A percentile compares a stretch with the other conserved stretches of the same genome.
Evolutionary conservation across 2,113 vertebrate genomes (phyloP).

Genomic region (Dasyurus viverrinus): DNA sequence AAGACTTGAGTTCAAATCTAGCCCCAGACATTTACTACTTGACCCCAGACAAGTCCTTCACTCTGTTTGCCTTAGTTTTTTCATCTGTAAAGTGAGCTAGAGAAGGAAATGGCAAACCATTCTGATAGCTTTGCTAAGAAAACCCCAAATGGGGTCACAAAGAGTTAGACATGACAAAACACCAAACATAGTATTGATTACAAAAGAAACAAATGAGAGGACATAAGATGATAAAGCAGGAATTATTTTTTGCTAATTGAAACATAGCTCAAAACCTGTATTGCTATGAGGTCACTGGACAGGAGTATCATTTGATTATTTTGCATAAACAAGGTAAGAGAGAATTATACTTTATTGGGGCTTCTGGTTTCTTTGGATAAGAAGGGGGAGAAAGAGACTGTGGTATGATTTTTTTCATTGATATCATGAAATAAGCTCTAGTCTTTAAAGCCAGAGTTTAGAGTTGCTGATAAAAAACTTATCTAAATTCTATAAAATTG

Average conservation of each 20-base stretch:
- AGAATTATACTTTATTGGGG: neutral
- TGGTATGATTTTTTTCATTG: neutral
- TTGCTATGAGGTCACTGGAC: neutral
- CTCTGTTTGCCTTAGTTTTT: neutral
- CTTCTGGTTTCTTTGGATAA: conserved; percentile 14
- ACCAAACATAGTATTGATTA: neutral
- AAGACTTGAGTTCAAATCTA: neutral
- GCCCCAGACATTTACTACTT: neutral
- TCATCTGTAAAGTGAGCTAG: neutral
- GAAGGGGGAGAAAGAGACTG: neutral
- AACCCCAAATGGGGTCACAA: neutral
- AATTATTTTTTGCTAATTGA: neutral
- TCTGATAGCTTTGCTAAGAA: neutral
- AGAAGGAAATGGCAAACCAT: neutral
- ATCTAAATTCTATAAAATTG: conserved; percentile 48
- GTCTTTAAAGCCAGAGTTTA: neutral
- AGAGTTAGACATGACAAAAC: neutral
- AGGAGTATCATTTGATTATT: neutral
- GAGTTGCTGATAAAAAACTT: conserved; percentile 23
- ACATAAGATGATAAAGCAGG: neutral
- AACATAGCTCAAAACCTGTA: neutral
- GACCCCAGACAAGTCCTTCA: neutral
- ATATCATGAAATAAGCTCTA: neutral
- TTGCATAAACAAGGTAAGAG: neutral
- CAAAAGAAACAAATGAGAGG: neutral